Evolutionary conservation across 64 coral and sea anemone genomes (phyloP), one percentile per base, ranked within the genome.

Genomic region (Cladopsammia gracilis): DNA sequence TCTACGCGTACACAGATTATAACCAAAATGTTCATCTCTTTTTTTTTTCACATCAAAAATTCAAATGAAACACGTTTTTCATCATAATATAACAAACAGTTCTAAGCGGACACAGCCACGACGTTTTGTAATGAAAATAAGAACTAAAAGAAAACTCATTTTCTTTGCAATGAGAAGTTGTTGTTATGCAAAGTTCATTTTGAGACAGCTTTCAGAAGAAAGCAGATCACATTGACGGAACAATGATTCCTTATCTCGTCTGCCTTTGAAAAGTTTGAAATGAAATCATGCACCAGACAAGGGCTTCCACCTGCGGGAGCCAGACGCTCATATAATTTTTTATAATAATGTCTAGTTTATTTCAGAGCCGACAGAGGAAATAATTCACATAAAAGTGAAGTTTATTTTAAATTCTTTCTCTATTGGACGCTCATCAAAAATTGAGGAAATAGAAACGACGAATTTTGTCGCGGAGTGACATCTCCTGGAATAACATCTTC

Each of bases 161-260:
- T 14, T 44, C 22, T 12, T 5, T 18, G 18, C 3, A 20, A 49
- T 46, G 7, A 19, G 47, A 45, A 20, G 4, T 75, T 4, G 45
- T 75, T 75, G 72, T 75, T 50, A 75, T 75, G 72, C 46, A 49
- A 75, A 75, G 15, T 14, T 16, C 34, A 16, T 73, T 73, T 42
- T 72, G 26, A 75, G 46, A 73, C 71, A 20, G 45, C 72, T 75
- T 75, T 75, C 72, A 75, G 46, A 75, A 16, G 72, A 48, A 49
- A 75, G 72, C 13, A 20, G 4, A 14, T 18, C 72, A 20, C 4
- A 14, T 18, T 7, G 43, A 75, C 15, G 3, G 15, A 48, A 44
- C 16, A 75, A 75, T 75, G 34, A 75, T 75, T 75, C 20, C 43
- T 75, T 49, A 75, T 75, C 72, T 75, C 18, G 44, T 75, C 72